These are phyloP conservation scores for Mythimna pallens DNA, from an alignment of 2,888 invertebrate genomes.

Conservation along the genomic window DNA sequence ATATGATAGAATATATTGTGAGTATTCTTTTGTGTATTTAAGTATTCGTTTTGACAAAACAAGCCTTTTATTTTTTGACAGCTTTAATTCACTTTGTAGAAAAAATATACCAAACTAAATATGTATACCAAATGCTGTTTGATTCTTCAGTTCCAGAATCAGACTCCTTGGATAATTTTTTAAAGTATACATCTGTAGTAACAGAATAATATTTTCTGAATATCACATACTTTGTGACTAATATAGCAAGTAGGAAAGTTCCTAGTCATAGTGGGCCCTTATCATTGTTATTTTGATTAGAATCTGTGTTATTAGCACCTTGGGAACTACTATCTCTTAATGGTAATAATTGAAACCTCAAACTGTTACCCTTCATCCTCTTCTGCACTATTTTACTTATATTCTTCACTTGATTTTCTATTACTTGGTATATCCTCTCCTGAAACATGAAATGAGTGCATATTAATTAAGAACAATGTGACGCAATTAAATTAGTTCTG, in stretches of 20 bases:
- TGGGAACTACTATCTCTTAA: conserved; percentile 71
- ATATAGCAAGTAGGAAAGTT: conserved; percentile 70
- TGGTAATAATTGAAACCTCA: conserved; percentile 92
- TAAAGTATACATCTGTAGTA: conserved; percentile 43
- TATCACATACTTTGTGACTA: conserved; percentile 79
- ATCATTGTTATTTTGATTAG: conserved; percentile 67
- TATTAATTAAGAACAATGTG: background rate
- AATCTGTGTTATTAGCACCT: conserved; percentile 57
- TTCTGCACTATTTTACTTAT: conserved; percentile 92
- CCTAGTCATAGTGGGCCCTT: conserved; percentile 87
- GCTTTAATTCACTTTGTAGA: conserved; percentile 4
- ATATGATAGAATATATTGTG: too few species aligned
- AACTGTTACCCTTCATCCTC: conserved; percentile 90
- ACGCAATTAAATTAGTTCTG: background rate
- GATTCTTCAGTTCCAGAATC: conserved; percentile 30
- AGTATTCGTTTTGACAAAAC: too few species aligned
- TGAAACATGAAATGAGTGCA: conserved; percentile 75
- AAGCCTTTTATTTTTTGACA: too few species aligned
- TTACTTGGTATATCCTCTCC: conserved; percentile 90
- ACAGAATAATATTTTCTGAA: conserved; percentile 75
- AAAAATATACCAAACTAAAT: conserved; percentile 35
- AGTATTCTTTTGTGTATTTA: too few species aligned
- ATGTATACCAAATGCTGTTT: conserved; percentile 51
- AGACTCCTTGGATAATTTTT: conserved; percentile 38
- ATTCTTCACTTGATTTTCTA: conserved; percentile 89